These are phyloP conservation scores for Drosophila lacteicornis DNA, from an alignment of 1,140 invertebrate species.

Conservation along the genomic window DNA sequence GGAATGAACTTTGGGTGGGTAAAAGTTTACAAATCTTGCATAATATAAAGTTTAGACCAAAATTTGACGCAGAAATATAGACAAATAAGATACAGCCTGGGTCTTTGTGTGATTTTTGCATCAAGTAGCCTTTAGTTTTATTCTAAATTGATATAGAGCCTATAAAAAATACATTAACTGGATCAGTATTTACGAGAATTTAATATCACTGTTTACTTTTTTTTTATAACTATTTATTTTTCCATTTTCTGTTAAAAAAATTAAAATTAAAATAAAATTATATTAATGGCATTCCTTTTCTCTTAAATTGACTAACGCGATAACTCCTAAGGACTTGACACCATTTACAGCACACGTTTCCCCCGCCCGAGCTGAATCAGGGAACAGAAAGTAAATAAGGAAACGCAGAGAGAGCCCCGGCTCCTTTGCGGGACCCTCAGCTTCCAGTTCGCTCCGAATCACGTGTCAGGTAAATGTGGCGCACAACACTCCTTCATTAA, in stretches of 20 bases:
- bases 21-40: background rate
- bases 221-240: no score
- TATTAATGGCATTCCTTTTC: background rate
- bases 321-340: background rate
- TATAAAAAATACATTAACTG: background rate
- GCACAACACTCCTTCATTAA: constrained; percentile 78
- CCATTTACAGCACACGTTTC: constrained; percentile 1
- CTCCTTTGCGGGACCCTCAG: constrained; percentile 6
- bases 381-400: background rate
- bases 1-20: background rate
- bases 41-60: background rate
- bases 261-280: no score
- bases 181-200: background rate
- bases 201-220: no score
- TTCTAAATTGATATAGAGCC: no score
- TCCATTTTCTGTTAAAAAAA: background rate
- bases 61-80: background rate
- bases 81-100: background rate
- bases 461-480: constrained; percentile 77
- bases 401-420: background rate
- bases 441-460: constrained; percentile 47
- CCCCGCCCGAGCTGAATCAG: background rate
- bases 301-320: background rate
- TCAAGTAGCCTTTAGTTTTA: no score
- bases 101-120: no score